Evolutionary conservation across 2,797 vertebrate genomes (phyloP).

Genomic region (Phyllotis vaccarum): DNA sequence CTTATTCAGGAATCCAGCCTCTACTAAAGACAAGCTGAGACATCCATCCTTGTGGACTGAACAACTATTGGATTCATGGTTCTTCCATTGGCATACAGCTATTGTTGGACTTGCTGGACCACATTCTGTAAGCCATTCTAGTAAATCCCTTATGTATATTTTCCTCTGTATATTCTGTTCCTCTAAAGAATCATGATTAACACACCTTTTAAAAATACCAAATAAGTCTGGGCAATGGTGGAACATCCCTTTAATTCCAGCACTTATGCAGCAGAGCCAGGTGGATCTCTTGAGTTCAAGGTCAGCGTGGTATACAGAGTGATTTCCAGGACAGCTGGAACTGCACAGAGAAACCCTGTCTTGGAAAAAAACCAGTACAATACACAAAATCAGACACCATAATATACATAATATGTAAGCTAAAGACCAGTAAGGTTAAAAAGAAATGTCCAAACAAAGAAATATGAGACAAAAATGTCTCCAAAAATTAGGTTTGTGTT

Average conservation of each 20-base stretch:
- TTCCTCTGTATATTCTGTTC: not conserved
- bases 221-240: too few species aligned
- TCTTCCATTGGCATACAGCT: not conserved
- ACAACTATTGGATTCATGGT: too few species aligned
- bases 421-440: not conserved
- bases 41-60: too few species aligned
- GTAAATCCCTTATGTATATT: not conserved
- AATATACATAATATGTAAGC: not conserved
- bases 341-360: too few species aligned
- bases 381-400: not conserved
- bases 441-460: not conserved
- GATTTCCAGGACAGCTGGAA: too few species aligned
- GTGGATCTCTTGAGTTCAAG: too few species aligned
- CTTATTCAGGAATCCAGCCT: too few species aligned
- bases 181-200: not conserved
- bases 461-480: not conserved
- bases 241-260: too few species aligned
- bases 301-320: too few species aligned
- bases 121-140: not conserved
- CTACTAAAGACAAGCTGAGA: too few species aligned
- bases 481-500: not conserved
- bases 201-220: not conserved
- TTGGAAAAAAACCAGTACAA: not conserved
- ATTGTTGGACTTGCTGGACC: not conserved
- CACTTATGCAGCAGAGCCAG: too few species aligned